Percentiles rank a stretch among this genome's conserved stretches.
phyloP scores from a whole-genome alignment of 2,888 invertebrate genomes.

The Acanthosepion esculentum region DNA sequence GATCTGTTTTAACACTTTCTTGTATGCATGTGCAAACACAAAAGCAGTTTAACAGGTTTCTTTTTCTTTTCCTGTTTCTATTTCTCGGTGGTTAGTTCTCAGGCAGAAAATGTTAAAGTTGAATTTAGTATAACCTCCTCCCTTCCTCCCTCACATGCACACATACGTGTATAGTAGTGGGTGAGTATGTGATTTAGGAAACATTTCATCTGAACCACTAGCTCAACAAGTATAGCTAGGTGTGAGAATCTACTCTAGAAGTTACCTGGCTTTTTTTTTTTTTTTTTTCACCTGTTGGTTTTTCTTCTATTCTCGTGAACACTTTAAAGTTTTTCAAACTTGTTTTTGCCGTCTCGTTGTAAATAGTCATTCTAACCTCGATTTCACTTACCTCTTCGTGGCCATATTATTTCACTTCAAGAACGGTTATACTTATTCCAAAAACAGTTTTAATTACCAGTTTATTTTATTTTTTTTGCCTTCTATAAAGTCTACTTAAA shows the following conservation, averaged over 20 bases:
- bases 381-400: background rate
- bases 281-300: background rate
- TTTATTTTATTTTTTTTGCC: background rate
- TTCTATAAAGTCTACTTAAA: background rate
- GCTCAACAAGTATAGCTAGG: background rate
- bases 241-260: background rate
- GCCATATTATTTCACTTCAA: background rate
- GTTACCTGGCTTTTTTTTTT: no score
- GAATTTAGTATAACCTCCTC: no score
- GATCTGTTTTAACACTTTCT: no score
- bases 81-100: no score
- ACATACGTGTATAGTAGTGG: no score
- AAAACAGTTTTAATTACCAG: background rate
- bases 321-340: background rate
- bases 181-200: no score
- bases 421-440: background rate
- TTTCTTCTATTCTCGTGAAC: background rate
- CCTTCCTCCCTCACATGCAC: no score
- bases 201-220: background rate
- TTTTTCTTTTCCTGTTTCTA: no score
- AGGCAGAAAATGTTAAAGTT: no score
- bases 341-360: background rate
- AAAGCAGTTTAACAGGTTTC: no score
- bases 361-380: background rate
- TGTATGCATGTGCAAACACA: no score